These are phyloP conservation scores for Mesopsocus fuscifrons DNA, from an alignment of 2,888 invertebrate species.

Conservation along the genomic window DNA sequence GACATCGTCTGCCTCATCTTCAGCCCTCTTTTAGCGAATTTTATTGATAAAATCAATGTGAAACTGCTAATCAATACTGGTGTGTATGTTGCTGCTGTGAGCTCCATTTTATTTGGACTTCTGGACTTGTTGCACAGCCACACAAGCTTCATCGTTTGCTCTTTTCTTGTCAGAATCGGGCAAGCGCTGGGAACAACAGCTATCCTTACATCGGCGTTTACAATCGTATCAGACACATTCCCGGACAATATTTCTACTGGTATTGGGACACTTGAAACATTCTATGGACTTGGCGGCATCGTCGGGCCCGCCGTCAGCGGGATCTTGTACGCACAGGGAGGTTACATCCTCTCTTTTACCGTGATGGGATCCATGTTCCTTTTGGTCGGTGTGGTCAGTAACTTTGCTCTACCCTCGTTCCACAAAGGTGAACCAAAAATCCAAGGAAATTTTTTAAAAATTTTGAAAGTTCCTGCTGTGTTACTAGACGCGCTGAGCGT, in stretches of 20 bases:
- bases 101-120: no score
- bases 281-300: constrained; percentile 24
- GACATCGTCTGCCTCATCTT: no score
- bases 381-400: constrained; percentile 21
- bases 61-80: no score
- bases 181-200: constrained; percentile 27
- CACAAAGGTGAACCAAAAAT: constrained; percentile 1
- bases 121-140: constrained; percentile 20
- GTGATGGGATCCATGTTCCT: constrained; percentile 25
- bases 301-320: constrained; percentile 24
- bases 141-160: constrained; percentile 24
- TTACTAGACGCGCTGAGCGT: constrained; percentile 22
- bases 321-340: constrained; percentile 24
- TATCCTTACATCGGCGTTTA: constrained; percentile 26
- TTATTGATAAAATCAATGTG: no score
- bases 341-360: constrained; percentile 29
- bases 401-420: constrained; percentile 21
- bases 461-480: constrained; percentile 22
- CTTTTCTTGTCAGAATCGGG: constrained; percentile 27
- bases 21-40: no score
- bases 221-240: constrained; percentile 28
- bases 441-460: constrained; percentile 11
- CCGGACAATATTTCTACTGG: constrained; percentile 29
- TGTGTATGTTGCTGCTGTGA: no score
- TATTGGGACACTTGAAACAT: constrained; percentile 25